Evolutionary conservation across 2,888 invertebrate genomes (phyloP), one percentile per base, ranked within the genome.

Genomic region (Coenonympha arcania): DNA sequence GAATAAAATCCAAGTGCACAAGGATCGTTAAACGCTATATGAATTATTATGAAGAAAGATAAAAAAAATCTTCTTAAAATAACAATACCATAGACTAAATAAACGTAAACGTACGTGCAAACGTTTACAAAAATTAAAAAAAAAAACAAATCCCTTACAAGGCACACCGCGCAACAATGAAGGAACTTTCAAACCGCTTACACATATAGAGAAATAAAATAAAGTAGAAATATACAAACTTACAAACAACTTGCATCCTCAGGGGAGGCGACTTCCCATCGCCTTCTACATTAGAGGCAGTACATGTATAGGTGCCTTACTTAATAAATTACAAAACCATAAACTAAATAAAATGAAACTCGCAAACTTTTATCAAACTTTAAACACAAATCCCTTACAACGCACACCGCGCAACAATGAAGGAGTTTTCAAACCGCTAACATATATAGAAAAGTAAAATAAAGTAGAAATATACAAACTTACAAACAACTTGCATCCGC

Each of bases 261-360:
- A 95, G 90, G 33, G 89, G 88, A 65, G 93, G 92, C 66, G 95
- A 95, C 68, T 91, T 91, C 28, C 95, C 95, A 67, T 95, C 95
- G 1, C 96, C 96, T 78, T 96, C 95, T 18, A 95, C 94, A 73
- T 96, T 96, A 30, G 94, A 95, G 2, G 95, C 96, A 18, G 93
- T 92, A 76, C 96, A 96, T 18, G 93, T 92, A 77, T 96, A 96
- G 75, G 92, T 91, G 43, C 96, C 96, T n/a, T 26, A 26, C 5
- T 9, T 26, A 9, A 26, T 6, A 9, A 9, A 26, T 26, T 9
- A 3, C 1, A 8, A 26, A 6, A 26, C n/a, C 24, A 26, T 26
- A 26, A 9, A 24, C 24, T 2, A 8, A 31, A 31, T 15, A 16
- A 33, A 33, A 33, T 15, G 16, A 33, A 33, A 15, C 8, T 1